Percentiles rank a stretch among this genome's conserved stretches.
These are phyloP conservation scores for Myotis findleyi DNA, from an alignment of 2,797 vertebrate genomes.

Conservation along the genomic window DNA sequence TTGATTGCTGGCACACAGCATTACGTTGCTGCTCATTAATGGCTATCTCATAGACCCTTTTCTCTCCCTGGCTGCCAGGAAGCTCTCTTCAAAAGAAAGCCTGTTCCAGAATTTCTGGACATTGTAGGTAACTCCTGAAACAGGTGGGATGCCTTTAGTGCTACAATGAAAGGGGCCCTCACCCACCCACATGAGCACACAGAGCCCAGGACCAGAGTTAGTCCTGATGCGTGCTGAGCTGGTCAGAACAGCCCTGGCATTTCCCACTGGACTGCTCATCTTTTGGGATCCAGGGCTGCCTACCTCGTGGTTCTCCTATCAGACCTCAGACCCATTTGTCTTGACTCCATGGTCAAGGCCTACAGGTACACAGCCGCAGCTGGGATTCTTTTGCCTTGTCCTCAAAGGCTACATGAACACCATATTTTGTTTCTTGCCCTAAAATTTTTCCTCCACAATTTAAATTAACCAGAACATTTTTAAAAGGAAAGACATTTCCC, in stretches of 20 bases:
- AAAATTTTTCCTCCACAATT: not conserved
- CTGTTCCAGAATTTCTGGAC: not conserved
- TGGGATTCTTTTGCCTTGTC: not conserved
- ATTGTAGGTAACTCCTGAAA: not conserved
- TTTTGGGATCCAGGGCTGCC: not conserved
- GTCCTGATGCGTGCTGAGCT: rapidly evolving
- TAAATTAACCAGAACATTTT: conserved; percentile 51
- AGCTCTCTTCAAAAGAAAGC: not conserved
- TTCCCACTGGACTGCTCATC: not conserved
- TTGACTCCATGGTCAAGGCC: not conserved
- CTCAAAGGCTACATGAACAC: not conserved
- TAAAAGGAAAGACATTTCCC: not conserved
- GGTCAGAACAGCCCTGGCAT: not conserved
- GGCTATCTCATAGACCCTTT: not conserved
- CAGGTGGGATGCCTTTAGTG: not conserved
- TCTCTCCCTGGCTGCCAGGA: not conserved
- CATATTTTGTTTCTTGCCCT: not conserved
- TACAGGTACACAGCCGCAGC: not conserved
- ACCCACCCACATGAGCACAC: too few relatives aligned
- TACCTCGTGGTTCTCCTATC: not conserved
- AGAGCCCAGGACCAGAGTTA: not conserved
- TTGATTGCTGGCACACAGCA: not conserved
- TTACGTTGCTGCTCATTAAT: not conserved
- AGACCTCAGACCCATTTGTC: not conserved
- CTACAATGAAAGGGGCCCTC: not conserved